phyloP scores from a whole-genome alignment of 2,113 vertebrate species.

The Carassius gibelio region DNA sequence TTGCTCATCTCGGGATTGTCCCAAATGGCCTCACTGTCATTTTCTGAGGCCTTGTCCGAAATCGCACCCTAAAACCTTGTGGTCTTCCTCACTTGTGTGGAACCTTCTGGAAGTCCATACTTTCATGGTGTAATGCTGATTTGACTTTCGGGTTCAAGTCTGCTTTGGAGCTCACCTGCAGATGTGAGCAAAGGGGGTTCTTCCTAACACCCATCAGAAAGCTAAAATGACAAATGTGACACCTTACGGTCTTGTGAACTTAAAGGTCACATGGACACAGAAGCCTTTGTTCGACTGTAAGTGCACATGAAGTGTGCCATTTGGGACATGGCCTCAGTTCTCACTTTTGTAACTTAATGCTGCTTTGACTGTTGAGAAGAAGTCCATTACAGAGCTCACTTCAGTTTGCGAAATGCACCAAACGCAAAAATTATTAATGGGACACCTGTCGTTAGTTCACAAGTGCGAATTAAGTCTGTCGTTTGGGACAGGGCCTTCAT shows the following conservation, averaged over 20 bases:
- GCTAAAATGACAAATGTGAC: neutral
- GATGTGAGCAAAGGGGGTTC: neutral
- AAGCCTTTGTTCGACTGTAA: neutral
- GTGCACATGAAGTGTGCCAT: neutral
- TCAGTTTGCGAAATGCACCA: neutral
- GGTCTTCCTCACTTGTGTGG: no score
- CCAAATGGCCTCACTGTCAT: neutral
- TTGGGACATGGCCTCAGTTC: no score
- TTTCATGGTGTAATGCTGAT: neutral
- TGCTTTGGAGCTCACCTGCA: neutral
- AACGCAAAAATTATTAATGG: neutral
- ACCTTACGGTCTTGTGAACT: neutral
- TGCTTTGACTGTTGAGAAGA: neutral
- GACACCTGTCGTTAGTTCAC: neutral
- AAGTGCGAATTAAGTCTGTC: no score
- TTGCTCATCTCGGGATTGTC: neutral
- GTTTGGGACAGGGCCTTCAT: no score
- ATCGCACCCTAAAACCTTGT: neutral
- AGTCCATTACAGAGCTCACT: neutral
- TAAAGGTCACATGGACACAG: neutral
- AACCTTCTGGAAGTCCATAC: neutral
- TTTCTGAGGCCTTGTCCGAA: no score
- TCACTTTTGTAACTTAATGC: neutral
- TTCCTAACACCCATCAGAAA: neutral
- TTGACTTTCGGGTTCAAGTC: neutral